These are phyloP conservation scores for Daphoenositta chrysoptera DNA, from an alignment of 2,113 vertebrate genomes.

Conservation along the genomic window DNA sequence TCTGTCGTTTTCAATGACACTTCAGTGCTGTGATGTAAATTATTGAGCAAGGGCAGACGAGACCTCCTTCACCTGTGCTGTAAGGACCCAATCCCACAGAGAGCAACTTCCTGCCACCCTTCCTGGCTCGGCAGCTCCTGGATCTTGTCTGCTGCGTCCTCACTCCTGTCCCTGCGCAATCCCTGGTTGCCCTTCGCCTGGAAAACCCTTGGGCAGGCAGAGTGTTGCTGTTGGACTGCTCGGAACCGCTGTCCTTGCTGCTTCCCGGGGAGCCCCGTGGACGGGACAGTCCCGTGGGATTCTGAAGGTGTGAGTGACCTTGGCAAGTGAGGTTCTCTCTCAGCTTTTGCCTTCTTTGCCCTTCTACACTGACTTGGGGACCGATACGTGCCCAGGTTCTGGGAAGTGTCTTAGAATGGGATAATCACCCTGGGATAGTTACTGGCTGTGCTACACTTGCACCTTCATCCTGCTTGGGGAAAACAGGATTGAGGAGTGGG, in stretches of 20 bases:
- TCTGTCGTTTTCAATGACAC: neutral
- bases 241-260: neutral
- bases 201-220: neutral
- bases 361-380: neutral
- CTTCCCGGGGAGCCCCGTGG: neutral
- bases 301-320: neutral
- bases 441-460: fast-evolving
- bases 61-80: neutral
- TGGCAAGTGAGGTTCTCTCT: neutral
- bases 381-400: fast-evolving
- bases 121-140: neutral
- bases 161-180: neutral
- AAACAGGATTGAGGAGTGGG: neutral
- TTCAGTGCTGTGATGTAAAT: neutral
- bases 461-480: neutral
- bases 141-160: neutral
- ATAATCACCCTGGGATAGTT: neutral
- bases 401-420: neutral
- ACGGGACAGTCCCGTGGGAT: neutral
- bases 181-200: neutral
- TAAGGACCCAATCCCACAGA: neutral
- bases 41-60: neutral
- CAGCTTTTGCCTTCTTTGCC: neutral
- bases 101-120: neutral
- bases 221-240: neutral